Percentiles rank a stretch among this genome's conserved stretches.
Evolutionary conservation across 1,140 invertebrate genomes (phyloP).

Genomic region (Lepidurus apus): DNA sequence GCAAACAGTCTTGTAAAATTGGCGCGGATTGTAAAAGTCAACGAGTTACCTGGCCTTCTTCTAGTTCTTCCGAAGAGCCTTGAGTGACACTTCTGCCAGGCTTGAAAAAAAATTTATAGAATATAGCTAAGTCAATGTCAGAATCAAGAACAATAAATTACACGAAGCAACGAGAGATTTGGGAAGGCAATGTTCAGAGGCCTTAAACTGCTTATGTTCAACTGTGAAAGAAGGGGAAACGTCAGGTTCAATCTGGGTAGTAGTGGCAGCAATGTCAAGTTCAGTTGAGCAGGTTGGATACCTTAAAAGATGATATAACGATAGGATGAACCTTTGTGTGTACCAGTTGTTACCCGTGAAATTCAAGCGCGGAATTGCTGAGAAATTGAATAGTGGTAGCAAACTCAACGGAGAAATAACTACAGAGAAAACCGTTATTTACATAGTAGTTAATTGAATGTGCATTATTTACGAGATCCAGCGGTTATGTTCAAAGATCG

Average conservation of each 20-base stretch:
- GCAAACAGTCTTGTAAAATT: background rate
- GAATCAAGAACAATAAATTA: background rate
- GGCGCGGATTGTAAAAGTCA: background rate
- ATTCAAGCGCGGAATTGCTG: background rate
- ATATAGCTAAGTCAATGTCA: background rate
- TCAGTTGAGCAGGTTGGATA: conserved; percentile 7
- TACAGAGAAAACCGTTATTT: background rate
- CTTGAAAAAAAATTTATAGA: background rate
- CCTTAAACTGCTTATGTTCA: background rate
- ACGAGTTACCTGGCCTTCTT: background rate
- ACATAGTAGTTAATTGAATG: background rate
- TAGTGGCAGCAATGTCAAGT: background rate
- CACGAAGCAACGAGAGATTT: background rate
- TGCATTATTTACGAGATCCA: background rate
- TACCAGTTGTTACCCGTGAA: background rate
- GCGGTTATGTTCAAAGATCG: background rate
- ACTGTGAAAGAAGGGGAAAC: background rate
- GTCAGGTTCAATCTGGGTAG: background rate
- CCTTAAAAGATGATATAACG: background rate
- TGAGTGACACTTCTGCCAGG: background rate
- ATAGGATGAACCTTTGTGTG: too few species aligned
- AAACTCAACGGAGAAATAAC: background rate
- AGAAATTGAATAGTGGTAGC: background rate
- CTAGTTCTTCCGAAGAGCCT: background rate
- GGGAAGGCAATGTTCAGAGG: background rate